Base-by-base conservation (phyloP, 2,888 invertebrate species). In the Leptothorax acervorum region DNA sequence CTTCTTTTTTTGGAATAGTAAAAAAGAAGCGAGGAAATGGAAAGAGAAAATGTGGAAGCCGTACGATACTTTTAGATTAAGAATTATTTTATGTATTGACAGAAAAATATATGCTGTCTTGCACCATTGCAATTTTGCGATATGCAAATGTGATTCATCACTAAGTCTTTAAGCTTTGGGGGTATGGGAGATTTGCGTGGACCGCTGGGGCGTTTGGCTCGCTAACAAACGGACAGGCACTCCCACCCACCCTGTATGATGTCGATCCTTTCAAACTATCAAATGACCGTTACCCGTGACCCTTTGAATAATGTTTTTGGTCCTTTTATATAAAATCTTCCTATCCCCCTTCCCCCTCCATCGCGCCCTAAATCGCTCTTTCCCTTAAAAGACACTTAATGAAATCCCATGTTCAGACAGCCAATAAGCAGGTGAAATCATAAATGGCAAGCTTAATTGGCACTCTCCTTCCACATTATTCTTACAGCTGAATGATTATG, bases 401-500 rank as follows among this genome's bases (percentile, higher is more conserved):
- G 87, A 90, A 90, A 91, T 88, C 90, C 93, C 86, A 90, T 89
- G 87, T 92, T 93, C 93, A 93, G 92, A 93, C 92, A 93, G 94
- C 94, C 94, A 94, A 93, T 94, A 93, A 94, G 93, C 94, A 93
- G 93, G 92, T 92, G 92, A 93, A 94, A 93, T 92, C 92, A 87
- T 91, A 92, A 92, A 92, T 94, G 94, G 94, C 95, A 95, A 95
- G 95, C 95, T 95, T 95, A 95, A 95, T 95, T 95, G 95, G 95
- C 95, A 94, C 96, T 96, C 96, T 97, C 97, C 97, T 97, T 97
- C 97, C 96, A 97, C 97, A 96, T 97, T 97, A 97, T 97, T 97
- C 97, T 98, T 98, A 97, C 98, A 98, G 99, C 98, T 99, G 97
- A 99, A 99, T 98, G 98, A 99, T 97, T 98, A 98, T 97, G 99